Evolutionary conservation across 2,888 invertebrate species (phyloP).

Genomic region (Pyralis farinalis): DNA sequence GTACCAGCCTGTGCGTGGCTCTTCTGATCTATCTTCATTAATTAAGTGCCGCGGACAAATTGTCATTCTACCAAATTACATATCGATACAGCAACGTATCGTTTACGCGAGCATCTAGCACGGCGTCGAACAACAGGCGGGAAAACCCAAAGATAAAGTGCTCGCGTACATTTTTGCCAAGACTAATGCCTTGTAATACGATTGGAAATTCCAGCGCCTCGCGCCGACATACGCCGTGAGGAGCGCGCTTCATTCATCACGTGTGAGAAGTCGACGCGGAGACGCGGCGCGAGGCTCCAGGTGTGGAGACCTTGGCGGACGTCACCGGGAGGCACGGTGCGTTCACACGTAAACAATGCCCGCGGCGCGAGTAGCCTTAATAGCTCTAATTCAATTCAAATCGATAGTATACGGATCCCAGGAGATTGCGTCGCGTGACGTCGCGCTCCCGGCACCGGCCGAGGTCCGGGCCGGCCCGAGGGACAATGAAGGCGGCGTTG

Average conservation of each 20-base stretch:
- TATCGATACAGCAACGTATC: no score
- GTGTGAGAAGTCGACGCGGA: constrained; percentile 20
- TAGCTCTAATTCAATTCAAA: constrained; percentile 4
- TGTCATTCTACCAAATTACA: no score
- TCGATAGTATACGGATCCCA: constrained; percentile 42
- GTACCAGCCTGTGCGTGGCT: no score
- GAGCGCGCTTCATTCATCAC: constrained; percentile 7
- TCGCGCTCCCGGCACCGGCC: neutral
- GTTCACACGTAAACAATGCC: constrained; percentile 61
- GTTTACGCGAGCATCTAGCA: constrained; percentile 11
- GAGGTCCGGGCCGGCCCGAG: constrained; percentile 25
- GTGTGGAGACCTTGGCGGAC: constrained; percentile 48
- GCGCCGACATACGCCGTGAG: constrained; percentile 4
- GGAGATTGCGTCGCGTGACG: constrained; percentile 22
- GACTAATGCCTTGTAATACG: constrained; percentile 13
- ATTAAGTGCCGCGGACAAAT: no score
- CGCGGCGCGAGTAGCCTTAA: constrained; percentile 11
- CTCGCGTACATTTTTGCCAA: constrained; percentile 16
- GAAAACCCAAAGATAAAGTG: constrained; percentile 45
- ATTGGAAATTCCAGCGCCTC: constrained; percentile 17
- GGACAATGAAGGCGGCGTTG: constrained; percentile 31
- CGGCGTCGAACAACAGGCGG: constrained; percentile 27
- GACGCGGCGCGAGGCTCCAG: constrained; percentile 31
- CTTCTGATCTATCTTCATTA: no score
- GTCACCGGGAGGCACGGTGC: constrained; percentile 37